Evolutionary conservation across 2,888 invertebrate species (phyloP).

Genomic region (Limnephilus lunatus): DNA sequence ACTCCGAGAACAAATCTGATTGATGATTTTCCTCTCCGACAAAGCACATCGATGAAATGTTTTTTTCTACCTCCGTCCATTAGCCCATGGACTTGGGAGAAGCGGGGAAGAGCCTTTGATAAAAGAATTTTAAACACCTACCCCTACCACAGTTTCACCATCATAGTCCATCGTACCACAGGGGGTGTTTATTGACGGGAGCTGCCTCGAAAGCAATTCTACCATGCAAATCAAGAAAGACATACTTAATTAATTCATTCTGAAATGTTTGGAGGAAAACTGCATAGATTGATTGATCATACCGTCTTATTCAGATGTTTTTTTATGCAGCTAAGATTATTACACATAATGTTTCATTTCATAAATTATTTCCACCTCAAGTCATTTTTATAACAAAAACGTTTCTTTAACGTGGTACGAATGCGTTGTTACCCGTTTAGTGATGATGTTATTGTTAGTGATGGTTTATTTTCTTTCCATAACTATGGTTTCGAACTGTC

Average conservation of each 20-base stretch:
- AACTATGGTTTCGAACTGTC: neutral
- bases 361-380: no score
- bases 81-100: conserved; percentile 1
- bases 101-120: conserved; percentile 49
- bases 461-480: no score
- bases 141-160: conserved; percentile 11
- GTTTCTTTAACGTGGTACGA: no score
- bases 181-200: conserved; percentile 58
- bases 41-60: conserved; percentile 57
- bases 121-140: conserved; percentile 59
- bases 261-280: neutral
- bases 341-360: no score
- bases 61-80: conserved; percentile 40
- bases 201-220: conserved; percentile 12
- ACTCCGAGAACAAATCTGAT: conserved; percentile 50
- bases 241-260: neutral
- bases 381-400: no score
- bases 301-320: neutral
- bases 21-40: conserved; percentile 63
- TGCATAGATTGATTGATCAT: neutral
- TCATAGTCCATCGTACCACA: conserved; percentile 28
- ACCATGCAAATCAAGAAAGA: conserved; percentile 1
- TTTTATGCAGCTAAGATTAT: no score
- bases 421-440: no score
- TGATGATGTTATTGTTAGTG: no score